Conservation (phyloP, 2,888 invertebrate species). For the Conops quadrifasciatus region DNA sequence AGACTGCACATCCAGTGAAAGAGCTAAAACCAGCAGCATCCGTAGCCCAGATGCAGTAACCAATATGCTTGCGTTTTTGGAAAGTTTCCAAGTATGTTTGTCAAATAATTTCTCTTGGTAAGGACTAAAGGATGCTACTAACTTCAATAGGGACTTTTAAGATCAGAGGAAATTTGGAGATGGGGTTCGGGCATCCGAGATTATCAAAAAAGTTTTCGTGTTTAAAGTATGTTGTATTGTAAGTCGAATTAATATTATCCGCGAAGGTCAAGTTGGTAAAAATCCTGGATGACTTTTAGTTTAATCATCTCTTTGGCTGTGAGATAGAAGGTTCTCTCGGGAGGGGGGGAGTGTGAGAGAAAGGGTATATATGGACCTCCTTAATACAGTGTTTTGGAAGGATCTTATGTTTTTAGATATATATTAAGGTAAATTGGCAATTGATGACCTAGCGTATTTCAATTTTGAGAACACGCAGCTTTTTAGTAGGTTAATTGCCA, state of each 20-base stretch:
- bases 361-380: slow-evolving; percentile 14
- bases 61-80: background rate
- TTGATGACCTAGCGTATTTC: background rate
- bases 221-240: background rate
- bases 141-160: too few species aligned
- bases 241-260: background rate
- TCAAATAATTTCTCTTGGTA: too few species aligned
- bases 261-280: background rate
- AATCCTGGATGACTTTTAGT: slow-evolving; percentile 7
- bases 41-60: background rate
- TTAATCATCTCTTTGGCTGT: slow-evolving; percentile 19
- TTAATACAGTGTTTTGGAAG: slow-evolving; percentile 21
- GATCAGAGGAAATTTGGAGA: too few species aligned
- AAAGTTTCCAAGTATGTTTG: background rate
- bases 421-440: background rate
- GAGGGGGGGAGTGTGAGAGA: background rate
- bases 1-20: background rate
- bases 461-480: background rate
- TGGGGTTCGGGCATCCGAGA: background rate
- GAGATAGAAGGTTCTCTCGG: slow-evolving; percentile 11
- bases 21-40: background rate
- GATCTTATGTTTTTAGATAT: slow-evolving; percentile 9
- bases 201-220: background rate
- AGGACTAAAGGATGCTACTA: too few species aligned
- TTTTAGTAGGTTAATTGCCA: background rate